Base-by-base conservation (phyloP, 2,797 vertebrate genomes). In the Rhinogobio ventralis region DNA sequence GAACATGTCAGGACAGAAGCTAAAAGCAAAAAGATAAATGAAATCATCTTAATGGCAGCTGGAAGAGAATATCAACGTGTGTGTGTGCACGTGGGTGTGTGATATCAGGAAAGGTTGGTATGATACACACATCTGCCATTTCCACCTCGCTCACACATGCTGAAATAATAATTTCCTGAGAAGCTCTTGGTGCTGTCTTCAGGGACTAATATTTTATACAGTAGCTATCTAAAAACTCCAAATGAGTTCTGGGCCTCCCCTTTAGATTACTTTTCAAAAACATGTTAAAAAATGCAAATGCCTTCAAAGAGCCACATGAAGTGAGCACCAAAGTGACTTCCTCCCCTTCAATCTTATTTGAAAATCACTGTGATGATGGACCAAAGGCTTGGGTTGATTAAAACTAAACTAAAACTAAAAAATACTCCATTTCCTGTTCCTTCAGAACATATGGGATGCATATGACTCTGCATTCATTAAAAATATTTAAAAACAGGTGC, bases 271-370 rank as follows among this genome's bases (percentile, higher is more conserved):
- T 91, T 92, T 90, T 90, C 88, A 90, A 91, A 91, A 91, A 90
- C 85, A 84, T 89, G 81, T 91, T 93, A 89, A 94, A 93, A 95
- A 94, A 94, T 94, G 92, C 92, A 93, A 94, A 93, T 90, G 87
- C 89, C 92, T 91, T 94, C 92, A 94, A 94, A 94, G 93, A 88
- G 87, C 83, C 14, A 60, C 49, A 86, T 79, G 73, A 85, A 79
- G 33, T 64, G 62, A 89, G 89, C 87, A 89, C 89, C 89, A 89
- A 80, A 89, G 83, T 83, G 93, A 89, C 79, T 84, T 82, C 25
- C 17, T 67, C 67, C 5, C 30, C 14, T 45, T 14, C 49, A 39
- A 42, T 73, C 49, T 74, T 69, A 83, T 71, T 69, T 67, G 23
- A 67, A 60, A 84, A 87, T 76, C 55, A 72, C 71, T 81, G 72